Percentiles rank a stretch among this genome's conserved stretches.
Evolutionary conservation across 2,888 invertebrate genomes (phyloP).

Genomic region (Flexamia atlantica): DNA sequence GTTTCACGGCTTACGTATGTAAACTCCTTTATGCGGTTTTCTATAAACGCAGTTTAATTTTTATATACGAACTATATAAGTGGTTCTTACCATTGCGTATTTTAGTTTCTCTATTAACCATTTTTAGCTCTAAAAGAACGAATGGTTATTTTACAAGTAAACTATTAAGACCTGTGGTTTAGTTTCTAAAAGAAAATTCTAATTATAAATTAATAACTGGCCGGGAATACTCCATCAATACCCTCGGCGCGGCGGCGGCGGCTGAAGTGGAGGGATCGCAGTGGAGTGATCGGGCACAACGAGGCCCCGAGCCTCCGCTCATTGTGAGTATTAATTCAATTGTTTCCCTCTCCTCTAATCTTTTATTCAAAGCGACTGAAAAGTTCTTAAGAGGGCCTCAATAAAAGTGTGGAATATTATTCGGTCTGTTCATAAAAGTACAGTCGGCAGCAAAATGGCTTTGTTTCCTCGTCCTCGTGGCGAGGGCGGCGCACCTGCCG

Average conservation of each 20-base stretch:
- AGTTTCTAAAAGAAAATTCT: no score
- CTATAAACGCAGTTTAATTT: no score
- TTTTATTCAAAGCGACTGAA: slow-evolving; percentile 60
- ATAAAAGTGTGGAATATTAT: slow-evolving; percentile 56
- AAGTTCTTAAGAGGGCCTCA: slow-evolving; percentile 50
- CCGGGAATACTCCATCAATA: neutral
- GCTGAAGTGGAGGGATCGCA: neutral
- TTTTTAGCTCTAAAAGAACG: no score
- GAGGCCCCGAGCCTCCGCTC: slow-evolving; percentile 6
- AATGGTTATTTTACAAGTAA: no score
- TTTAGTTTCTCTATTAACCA: no score
- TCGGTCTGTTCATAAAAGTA: slow-evolving; percentile 46
- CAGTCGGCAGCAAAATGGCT: slow-evolving; percentile 16
- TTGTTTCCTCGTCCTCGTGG: neutral
- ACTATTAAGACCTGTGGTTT: no score
- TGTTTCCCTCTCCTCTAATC: slow-evolving; percentile 58
- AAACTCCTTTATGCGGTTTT: no score
- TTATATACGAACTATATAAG: no score
- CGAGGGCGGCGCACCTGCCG: slow-evolving; percentile 1
- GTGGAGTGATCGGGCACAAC: slow-evolving; percentile 37
- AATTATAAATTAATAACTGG: no score
- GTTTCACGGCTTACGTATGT: no score
- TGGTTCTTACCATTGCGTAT: no score
- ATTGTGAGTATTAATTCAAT: slow-evolving; percentile 53
- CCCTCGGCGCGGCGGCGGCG: neutral